phyloP scores from a whole-genome alignment of 2,888 invertebrate species.

The Harpalus rufipes region DNA sequence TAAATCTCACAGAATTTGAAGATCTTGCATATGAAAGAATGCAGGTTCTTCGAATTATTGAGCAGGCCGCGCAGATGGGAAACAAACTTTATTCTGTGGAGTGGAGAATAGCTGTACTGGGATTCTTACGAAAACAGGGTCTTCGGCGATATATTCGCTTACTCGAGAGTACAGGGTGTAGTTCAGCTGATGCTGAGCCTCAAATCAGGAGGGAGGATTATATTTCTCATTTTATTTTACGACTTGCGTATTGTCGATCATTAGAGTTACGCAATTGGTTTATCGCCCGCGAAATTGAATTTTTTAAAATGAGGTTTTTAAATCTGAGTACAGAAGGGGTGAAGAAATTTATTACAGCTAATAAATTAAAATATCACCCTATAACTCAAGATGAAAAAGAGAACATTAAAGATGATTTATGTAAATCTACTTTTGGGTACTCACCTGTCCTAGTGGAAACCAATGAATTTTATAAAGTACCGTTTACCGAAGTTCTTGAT shows the following conservation, averaged over 20 bases:
- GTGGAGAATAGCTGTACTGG: slow-evolving; percentile 82
- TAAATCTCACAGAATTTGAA: slow-evolving; percentile 92
- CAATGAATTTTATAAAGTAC: slow-evolving; percentile 89
- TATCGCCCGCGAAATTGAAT: slow-evolving; percentile 90
- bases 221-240: slow-evolving; percentile 94
- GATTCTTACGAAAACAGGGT: slow-evolving; percentile 84
- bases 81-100: slow-evolving; percentile 83
- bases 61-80: slow-evolving; percentile 84
- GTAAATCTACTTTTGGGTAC: slow-evolving; percentile 80
- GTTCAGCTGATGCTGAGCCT: slow-evolving; percentile 81
- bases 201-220: slow-evolving; percentile 88
- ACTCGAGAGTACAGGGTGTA: slow-evolving; percentile 80
- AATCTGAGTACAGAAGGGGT: slow-evolving; percentile 82
- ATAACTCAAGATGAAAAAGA: slow-evolving; percentile 85
- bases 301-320: slow-evolving; percentile 90
- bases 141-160: slow-evolving; percentile 83
- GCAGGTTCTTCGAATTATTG: slow-evolving; percentile 87
- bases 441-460: slow-evolving; percentile 81
- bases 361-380: slow-evolving; percentile 83
- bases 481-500: slow-evolving; percentile 92
- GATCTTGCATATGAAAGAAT: slow-evolving; percentile 91
- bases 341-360: slow-evolving; percentile 83
- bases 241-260: slow-evolving; percentile 93
- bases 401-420: slow-evolving; percentile 80
- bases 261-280: slow-evolving; percentile 94